phyloP scores from a whole-genome alignment of 2,113 vertebrate species.

The Cyanoderma ruficeps region DNA sequence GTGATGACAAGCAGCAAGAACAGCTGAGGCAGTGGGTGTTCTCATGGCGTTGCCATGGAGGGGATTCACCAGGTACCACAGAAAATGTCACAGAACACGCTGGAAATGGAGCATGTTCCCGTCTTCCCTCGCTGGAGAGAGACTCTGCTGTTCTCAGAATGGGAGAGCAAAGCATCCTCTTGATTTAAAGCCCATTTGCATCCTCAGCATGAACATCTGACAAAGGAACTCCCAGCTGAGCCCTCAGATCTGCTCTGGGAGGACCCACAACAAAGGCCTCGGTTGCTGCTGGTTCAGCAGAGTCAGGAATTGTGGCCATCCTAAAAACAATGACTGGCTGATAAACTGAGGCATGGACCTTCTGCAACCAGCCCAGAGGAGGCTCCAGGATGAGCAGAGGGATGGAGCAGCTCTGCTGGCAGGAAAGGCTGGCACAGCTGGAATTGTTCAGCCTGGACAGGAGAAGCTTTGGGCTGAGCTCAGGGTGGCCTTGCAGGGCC shows the following conservation, averaged over 20 bases:
- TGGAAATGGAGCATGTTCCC: neutral
- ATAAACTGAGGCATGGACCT: neutral
- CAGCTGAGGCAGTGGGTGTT: neutral
- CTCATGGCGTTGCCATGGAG: neutral
- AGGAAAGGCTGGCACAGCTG: neutral
- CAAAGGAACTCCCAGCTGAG: neutral
- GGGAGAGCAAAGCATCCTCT: neutral
- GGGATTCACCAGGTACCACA: neutral
- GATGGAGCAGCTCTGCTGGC: neutral
- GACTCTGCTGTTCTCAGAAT: neutral
- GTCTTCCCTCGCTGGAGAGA: neutral
- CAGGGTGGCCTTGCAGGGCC: too few species aligned
- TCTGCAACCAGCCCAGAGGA: neutral
- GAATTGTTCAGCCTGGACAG: neutral
- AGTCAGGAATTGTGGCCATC: neutral
- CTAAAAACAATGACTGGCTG: neutral
- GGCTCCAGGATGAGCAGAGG: neutral
- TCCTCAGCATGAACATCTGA: neutral
- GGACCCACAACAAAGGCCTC: neutral
- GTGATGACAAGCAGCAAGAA: neutral
- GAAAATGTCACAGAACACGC: fast-evolving
- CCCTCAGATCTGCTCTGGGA: neutral
- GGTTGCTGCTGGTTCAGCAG: neutral
- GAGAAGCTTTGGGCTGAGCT: neutral
- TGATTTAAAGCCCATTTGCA: neutral